These are phyloP conservation scores for Pterostichus niger DNA, from an alignment of 2,888 invertebrate species.

Conservation along the genomic window DNA sequence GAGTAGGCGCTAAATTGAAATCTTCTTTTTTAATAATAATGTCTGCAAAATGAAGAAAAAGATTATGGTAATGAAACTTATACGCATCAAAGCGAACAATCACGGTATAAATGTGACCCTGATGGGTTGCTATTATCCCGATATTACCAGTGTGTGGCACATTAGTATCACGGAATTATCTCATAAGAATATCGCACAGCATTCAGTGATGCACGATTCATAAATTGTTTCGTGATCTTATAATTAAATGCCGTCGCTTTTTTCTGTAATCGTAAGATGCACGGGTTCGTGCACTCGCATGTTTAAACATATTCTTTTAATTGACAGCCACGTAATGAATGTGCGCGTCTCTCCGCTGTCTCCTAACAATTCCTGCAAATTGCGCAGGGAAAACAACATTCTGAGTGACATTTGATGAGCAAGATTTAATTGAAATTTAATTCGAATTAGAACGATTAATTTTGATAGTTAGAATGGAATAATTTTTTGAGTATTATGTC, in stretches of 20 bases:
- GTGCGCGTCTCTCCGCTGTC: neutral
- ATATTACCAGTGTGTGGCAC: slow-evolving; percentile 49
- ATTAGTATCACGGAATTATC: slow-evolving; percentile 45
- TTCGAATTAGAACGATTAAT: slow-evolving; percentile 27
- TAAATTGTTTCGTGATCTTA: slow-evolving; percentile 63
- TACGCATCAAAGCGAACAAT: too few relatives aligned
- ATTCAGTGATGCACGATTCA: slow-evolving; percentile 60
- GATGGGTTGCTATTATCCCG: slow-evolving; percentile 29
- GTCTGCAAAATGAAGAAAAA: too few relatives aligned
- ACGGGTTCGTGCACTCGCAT: slow-evolving; percentile 51
- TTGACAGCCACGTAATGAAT: slow-evolving; percentile 61
- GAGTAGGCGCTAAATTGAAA: too few relatives aligned
- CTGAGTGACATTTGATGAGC: slow-evolving; percentile 45
- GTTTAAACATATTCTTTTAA: slow-evolving; percentile 63
- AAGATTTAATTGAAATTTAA: slow-evolving; percentile 49
- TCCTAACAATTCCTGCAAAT: neutral
- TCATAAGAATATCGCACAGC: slow-evolving; percentile 46
- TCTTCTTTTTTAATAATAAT: too few relatives aligned
- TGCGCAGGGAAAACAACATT: neutral
- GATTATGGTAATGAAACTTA: too few relatives aligned
- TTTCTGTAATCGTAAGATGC: slow-evolving; percentile 35
- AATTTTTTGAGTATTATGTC: slow-evolving; percentile 21
- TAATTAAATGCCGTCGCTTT: slow-evolving; percentile 59
- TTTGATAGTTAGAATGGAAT: slow-evolving; percentile 19
- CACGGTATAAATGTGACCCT: slow-evolving; percentile 1